Base-by-base conservation (phyloP, 2,113 vertebrate species). In the Chrysochloris asiatica region DNA sequence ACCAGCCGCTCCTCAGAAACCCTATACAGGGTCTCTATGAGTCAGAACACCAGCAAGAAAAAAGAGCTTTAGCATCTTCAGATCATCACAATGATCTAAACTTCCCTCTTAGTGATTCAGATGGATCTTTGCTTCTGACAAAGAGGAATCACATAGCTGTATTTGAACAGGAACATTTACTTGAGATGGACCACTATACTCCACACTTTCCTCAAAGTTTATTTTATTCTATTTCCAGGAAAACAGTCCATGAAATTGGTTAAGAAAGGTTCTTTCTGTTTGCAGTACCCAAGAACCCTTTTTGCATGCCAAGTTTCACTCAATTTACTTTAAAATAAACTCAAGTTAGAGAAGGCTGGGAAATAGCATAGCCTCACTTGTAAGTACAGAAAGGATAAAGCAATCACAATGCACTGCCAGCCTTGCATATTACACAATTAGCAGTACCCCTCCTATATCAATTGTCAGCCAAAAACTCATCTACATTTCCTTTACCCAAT, bases 171-270 rank as follows among this genome's bases (percentile, higher is more conserved):
- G 36, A 93, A 79, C n/a, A 67, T 69, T 91, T 91, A 41, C 33
- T 3, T 85, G 56, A 19, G 43, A 33, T 82, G n/a, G 28, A 41
- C 52, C 92, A 30, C 61, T 63, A 67, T 36, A n/a, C 36, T 36
- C 17, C 83, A 85, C 43, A 56, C 10, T 76, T 92, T 59, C 24
- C 82, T 95, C 50, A 26, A 76, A 75, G 81, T 83, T 90, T 87
- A 82, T 90, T 94, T 83, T 13, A 56, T 78, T 96, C 36, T 88
- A 56, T 41, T 80, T 52, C 30, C 5, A 88, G 28, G 43, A 93
- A 96, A 97, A 93, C 41, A 90, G 94, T 88, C n/a, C 17, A 19
- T 59, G 22, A 45, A 86, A 94, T n/a, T 73, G 45, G 76, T 67
- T 92, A 86, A 92, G 65, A 78, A 79, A 81, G 41, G 73, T 92